Conservation (phyloP, 2,888 invertebrate species). For the Phaonia tiefii region DNA sequence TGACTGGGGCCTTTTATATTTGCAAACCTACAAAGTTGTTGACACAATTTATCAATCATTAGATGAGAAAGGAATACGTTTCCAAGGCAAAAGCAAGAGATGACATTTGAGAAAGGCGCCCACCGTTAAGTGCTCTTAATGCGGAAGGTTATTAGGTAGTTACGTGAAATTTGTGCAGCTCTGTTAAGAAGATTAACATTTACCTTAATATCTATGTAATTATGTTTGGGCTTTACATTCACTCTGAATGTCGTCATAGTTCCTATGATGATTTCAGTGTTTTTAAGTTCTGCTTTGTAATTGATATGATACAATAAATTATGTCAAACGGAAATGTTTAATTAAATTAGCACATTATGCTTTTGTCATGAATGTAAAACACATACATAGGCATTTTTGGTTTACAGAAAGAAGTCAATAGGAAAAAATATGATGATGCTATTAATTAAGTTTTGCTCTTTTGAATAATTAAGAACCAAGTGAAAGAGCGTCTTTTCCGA, state of each 20-base stretch:
- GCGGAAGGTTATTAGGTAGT: too few species aligned
- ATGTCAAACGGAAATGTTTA: constrained; percentile 62
- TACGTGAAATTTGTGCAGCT: too few species aligned
- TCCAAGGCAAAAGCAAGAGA: not conserved
- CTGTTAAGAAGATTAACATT: too few species aligned
- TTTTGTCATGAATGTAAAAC: constrained; percentile 17
- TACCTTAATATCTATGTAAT: too few species aligned
- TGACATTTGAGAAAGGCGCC: too few species aligned
- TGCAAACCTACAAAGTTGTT: not conserved
- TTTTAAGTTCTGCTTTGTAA: not conserved
- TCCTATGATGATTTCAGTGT: not conserved
- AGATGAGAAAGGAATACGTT: not conserved
- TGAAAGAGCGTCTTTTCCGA: not conserved
- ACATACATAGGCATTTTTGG: not conserved
- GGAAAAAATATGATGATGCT: constrained; percentile 19
- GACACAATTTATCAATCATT: constrained; percentile 7
- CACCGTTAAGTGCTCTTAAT: too few species aligned
- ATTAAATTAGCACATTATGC: constrained; percentile 61
- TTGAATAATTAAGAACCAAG: constrained; percentile 39
- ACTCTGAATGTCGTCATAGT: too few species aligned
- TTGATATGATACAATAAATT: constrained; percentile 42
- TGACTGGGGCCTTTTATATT: constrained; percentile 6
- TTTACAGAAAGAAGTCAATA: constrained; percentile 4
- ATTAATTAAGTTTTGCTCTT: constrained; percentile 41
- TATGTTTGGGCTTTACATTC: too few species aligned